phyloP scores from a whole-genome alignment of 1,140 invertebrate genomes.

The Drosophila sulfurigaster region DNA sequence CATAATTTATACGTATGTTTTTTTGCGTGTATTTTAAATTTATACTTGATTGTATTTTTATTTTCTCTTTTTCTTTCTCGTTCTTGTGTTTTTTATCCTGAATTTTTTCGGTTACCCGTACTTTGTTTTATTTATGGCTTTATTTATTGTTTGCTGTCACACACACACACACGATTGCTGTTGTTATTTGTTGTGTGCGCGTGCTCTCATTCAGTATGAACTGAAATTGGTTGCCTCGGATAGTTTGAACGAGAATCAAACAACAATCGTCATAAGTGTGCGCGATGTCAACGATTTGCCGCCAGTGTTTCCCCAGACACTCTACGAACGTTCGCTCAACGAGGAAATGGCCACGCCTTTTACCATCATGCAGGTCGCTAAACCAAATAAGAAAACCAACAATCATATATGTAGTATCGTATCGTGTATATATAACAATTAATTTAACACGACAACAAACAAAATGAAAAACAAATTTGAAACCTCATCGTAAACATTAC shows the following conservation, averaged over 20 bases:
- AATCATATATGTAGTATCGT: conserved; percentile 25
- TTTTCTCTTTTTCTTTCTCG: conserved; percentile 29
- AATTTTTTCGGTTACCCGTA: conserved; percentile 29
- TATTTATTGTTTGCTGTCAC: conserved; percentile 53
- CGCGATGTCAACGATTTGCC: conserved; percentile 93
- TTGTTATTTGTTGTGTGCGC: conserved; percentile 19
- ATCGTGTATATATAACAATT: conserved; percentile 59
- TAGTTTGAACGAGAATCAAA: conserved; percentile 93
- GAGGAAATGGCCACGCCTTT: conserved; percentile 88
- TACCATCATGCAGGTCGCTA: conserved; percentile 88
- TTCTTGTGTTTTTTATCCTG: conserved; percentile 9
- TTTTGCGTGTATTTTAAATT: conserved; percentile 22
- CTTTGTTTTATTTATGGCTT: conserved; percentile 51
- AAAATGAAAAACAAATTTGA: conserved; percentile 8
- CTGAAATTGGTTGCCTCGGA: conserved; percentile 94
- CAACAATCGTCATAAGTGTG: conserved; percentile 91
- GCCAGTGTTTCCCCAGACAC: conserved; percentile 90
- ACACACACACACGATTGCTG: conserved; percentile 21
- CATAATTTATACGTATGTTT: conserved; percentile 36
- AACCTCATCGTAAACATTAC: conserved; percentile 51
- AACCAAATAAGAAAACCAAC: conserved; percentile 35
- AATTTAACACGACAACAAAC: conserved; percentile 56
- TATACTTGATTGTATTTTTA: conserved; percentile 30
- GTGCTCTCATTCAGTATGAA: conserved; percentile 88
- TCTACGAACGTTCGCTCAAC: conserved; percentile 89